A percentile compares a stretch with the other conserved stretches of the same genome.
Evolutionary conservation across 2,797 vertebrate genomes (phyloP).

Genomic region (Leuciscus waleckii): DNA sequence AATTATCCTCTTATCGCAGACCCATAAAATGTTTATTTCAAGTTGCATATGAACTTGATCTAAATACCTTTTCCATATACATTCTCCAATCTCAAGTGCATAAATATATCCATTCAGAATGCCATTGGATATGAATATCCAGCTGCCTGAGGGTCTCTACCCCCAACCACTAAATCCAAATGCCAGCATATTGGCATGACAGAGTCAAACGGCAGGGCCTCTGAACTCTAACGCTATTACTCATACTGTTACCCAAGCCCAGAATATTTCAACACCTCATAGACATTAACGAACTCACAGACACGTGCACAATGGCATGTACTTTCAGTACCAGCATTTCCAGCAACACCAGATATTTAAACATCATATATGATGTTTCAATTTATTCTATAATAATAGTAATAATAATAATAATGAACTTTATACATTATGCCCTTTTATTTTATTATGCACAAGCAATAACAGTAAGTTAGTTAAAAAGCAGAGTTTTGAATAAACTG

Average conservation of each 20-base stretch:
- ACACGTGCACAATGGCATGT: slow-evolving; percentile 26
- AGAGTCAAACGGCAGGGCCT: slow-evolving; percentile 27
- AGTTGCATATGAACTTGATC: background rate
- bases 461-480: too few species aligned
- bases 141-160: slow-evolving; percentile 31
- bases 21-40: background rate
- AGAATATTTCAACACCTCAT: slow-evolving; percentile 52
- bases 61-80: background rate
- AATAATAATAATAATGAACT: background rate
- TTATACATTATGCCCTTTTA: too few species aligned
- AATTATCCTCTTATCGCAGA: background rate
- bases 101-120: slow-evolving; percentile 8
- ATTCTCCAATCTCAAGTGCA: background rate
- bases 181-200: slow-evolving; percentile 31
- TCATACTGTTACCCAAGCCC: slow-evolving; percentile 49
- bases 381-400: background rate
- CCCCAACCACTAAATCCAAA: slow-evolving; percentile 14
- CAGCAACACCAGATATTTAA: too few species aligned
- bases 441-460: too few species aligned
- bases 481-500: background rate
- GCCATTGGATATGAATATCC: slow-evolving; percentile 39
- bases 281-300: slow-evolving; percentile 31
- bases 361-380: background rate
- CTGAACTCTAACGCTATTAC: slow-evolving; percentile 35
- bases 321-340: background rate